Evolutionary conservation across 2,797 vertebrate genomes (phyloP).

Genomic region (Carduelis carduelis): DNA sequence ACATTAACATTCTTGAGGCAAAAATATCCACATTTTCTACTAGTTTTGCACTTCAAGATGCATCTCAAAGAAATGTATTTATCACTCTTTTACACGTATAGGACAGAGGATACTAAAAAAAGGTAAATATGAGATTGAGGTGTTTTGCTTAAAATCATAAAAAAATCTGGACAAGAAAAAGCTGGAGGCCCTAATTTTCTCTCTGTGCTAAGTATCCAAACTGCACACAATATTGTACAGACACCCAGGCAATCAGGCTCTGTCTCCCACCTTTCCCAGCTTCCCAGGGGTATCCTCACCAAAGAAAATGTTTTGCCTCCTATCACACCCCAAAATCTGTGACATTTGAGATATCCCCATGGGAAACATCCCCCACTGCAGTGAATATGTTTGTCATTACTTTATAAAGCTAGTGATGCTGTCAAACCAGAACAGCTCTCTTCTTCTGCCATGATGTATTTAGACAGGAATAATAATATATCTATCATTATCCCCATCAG

Average conservation of each 20-base stretch:
- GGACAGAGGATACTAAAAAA: neutral
- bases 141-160: neutral
- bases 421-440: neutral
- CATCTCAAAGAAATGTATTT: accelerated
- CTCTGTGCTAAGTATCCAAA: neutral
- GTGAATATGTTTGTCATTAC: neutral
- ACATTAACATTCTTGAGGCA: neutral
- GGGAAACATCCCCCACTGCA: neutral
- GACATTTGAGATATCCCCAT: neutral
- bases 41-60: neutral
- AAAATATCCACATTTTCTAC: neutral
- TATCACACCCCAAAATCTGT: neutral
- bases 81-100: neutral
- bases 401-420: neutral
- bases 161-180: neutral
- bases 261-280: neutral
- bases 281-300: neutral
- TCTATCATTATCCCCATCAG: neutral
- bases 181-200: neutral
- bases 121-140: neutral
- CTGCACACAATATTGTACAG: neutral
- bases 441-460: neutral
- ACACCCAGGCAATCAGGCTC: neutral
- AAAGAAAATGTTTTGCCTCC: neutral
- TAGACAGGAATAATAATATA: neutral